Conservation (phyloP, 2,113 vertebrate species). For the Macquaria ambigua region DNA sequence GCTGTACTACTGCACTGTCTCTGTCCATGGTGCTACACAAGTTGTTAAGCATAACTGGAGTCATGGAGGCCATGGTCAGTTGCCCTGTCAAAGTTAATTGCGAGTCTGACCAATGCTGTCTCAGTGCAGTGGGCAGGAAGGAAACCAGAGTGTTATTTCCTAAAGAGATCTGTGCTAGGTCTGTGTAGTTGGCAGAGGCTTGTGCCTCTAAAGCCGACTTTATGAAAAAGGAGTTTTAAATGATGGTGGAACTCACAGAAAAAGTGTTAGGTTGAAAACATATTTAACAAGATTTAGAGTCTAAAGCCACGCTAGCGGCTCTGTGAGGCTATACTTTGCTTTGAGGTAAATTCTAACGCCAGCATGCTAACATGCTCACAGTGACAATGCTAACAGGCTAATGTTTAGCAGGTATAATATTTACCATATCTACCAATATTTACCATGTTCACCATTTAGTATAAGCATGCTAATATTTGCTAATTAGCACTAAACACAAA, state of each 20-base stretch:
- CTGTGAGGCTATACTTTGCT: neutral
- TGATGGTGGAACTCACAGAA: neutral
- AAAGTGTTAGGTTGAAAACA: neutral
- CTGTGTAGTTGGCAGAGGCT: neutral
- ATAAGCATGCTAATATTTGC: neutral
- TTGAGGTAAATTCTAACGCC: neutral
- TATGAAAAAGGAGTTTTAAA: neutral
- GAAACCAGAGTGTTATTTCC: neutral
- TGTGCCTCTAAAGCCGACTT: neutral
- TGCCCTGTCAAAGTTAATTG: conserved; percentile 38
- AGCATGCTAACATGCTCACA: neutral
- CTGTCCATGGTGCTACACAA: neutral
- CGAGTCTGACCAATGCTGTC: neutral
- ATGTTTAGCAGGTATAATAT: neutral
- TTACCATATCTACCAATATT: neutral
- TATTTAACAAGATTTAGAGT: neutral
- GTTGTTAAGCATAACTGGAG: conserved; percentile 27
- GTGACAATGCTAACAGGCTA: neutral
- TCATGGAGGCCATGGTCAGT: neutral
- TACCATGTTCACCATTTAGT: neutral
- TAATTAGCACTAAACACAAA: neutral
- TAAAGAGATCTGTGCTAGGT: neutral
- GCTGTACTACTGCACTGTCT: conserved; percentile 1
- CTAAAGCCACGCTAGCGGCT: neutral
- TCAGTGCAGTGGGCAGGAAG: neutral